Evolutionary conservation across 2,888 invertebrate genomes (phyloP).

Genomic region (Vandiemenella viatica): DNA sequence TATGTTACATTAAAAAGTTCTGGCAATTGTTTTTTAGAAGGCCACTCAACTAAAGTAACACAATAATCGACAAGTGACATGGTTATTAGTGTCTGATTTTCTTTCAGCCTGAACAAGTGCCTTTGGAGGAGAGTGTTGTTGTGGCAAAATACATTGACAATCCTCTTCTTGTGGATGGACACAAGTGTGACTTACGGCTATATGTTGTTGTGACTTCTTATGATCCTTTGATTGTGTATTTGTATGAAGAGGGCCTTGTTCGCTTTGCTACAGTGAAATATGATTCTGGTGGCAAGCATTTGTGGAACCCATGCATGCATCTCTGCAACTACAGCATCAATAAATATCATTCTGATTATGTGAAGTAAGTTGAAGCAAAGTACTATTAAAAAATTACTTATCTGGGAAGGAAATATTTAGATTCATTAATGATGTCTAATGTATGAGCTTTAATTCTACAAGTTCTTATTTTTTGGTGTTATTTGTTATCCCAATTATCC

Average conservation of each 20-base stretch:
- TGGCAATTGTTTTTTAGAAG: no score
- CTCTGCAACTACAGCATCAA: slow-evolving; percentile 97
- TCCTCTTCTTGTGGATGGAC: slow-evolving; percentile 76
- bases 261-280: slow-evolving; percentile 92
- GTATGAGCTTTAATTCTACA: no score
- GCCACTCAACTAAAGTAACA: no score
- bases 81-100: slow-evolving; percentile 5
- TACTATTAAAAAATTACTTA: background rate
- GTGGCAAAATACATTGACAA: slow-evolving; percentile 81
- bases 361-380: slow-evolving; percentile 50
- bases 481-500: no score
- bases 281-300: slow-evolving; percentile 75
- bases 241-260: slow-evolving; percentile 92
- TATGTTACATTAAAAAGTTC: no score
- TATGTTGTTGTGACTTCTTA: slow-evolving; percentile 91
- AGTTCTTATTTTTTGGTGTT: no score
- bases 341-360: slow-evolving; percentile 90
- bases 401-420: no score
- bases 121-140: slow-evolving; percentile 78
- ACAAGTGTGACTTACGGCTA: slow-evolving; percentile 90
- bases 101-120: slow-evolving; percentile 72
- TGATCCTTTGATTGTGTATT: slow-evolving; percentile 83
- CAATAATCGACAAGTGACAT: background rate
- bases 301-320: slow-evolving; percentile 95
- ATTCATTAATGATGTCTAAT: no score